phyloP scores from a whole-genome alignment of 2,888 invertebrate species.

The Cerastis leucographa region DNA sequence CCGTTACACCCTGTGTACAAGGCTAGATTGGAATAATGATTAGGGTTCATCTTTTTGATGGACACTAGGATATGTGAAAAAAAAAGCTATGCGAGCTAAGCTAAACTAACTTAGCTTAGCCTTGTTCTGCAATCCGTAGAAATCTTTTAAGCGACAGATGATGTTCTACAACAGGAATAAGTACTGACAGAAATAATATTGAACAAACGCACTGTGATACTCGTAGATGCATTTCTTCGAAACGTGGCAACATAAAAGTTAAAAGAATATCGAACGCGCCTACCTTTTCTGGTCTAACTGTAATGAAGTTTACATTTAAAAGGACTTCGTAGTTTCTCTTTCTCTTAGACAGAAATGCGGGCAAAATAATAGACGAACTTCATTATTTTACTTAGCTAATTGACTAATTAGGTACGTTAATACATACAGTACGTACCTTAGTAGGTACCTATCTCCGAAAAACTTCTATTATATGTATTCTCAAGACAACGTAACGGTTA shows the following conservation, averaged over 20 bases:
- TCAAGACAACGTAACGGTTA: background rate
- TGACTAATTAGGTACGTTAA: background rate
- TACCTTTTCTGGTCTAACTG: background rate
- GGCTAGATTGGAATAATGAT: too few relatives aligned
- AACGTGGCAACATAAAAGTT: background rate
- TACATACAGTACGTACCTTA: background rate
- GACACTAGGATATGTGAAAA: too few relatives aligned
- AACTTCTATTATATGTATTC: background rate
- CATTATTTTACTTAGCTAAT: background rate
- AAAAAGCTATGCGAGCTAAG: too few relatives aligned
- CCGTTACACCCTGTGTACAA: too few relatives aligned
- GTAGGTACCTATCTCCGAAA: background rate
- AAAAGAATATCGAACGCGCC: background rate
- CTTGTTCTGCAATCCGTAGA: too few relatives aligned
- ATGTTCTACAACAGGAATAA: background rate
- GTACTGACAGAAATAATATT: background rate
- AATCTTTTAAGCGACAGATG: background rate
- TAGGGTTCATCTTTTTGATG: too few relatives aligned
- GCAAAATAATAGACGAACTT: background rate
- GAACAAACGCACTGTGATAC: background rate
- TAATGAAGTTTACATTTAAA: background rate
- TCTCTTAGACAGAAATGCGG: background rate
- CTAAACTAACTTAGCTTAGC: too few relatives aligned
- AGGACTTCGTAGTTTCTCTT: background rate
- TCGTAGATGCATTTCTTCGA: background rate